Percentiles rank a stretch among this genome's conserved stretches.
These are phyloP conservation scores for Disparrhopalites patrizii DNA, from an alignment of 2,888 invertebrate genomes.

Conservation along the genomic window DNA sequence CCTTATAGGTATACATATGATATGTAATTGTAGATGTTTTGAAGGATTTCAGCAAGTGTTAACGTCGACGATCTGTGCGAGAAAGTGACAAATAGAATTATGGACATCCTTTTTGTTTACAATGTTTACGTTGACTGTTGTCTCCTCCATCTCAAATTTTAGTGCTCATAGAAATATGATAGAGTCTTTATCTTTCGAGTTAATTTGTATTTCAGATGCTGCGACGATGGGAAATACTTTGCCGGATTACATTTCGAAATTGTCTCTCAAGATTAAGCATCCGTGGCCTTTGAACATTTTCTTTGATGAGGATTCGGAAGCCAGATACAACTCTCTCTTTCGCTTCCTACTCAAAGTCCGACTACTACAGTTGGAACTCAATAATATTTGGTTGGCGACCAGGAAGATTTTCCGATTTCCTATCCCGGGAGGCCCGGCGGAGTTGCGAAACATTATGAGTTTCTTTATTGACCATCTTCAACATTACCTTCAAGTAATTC, in stretches of 20 bases:
- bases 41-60: too few relatives aligned
- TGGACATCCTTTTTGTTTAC: too few relatives aligned
- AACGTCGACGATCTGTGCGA: too few relatives aligned
- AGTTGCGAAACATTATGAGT: slow-evolving; percentile 44
- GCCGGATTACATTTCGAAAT: slow-evolving; percentile 17
- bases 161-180: too few relatives aligned
- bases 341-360: slow-evolving; percentile 46
- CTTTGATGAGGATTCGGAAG: slow-evolving; percentile 38
- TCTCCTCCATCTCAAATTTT: too few relatives aligned
- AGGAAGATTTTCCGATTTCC: slow-evolving; percentile 45
- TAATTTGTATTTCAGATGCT: slow-evolving; percentile 10
- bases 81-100: too few relatives aligned
- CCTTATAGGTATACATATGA: too few relatives aligned
- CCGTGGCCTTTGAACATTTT: slow-evolving; percentile 48
- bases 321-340: slow-evolving; percentile 45
- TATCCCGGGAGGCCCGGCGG: slow-evolving; percentile 44
- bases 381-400: slow-evolving; percentile 44
- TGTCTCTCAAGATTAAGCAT: slow-evolving; percentile 25
- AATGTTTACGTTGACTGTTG: too few relatives aligned
- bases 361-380: slow-evolving; percentile 44
- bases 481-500: slow-evolving; percentile 44
- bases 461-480: slow-evolving; percentile 47
- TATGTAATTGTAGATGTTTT: too few relatives aligned
- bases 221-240: not conserved
- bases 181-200: not conserved